Conservation (phyloP, 2,797 vertebrate species). For the Strix occidentalis region DNA sequence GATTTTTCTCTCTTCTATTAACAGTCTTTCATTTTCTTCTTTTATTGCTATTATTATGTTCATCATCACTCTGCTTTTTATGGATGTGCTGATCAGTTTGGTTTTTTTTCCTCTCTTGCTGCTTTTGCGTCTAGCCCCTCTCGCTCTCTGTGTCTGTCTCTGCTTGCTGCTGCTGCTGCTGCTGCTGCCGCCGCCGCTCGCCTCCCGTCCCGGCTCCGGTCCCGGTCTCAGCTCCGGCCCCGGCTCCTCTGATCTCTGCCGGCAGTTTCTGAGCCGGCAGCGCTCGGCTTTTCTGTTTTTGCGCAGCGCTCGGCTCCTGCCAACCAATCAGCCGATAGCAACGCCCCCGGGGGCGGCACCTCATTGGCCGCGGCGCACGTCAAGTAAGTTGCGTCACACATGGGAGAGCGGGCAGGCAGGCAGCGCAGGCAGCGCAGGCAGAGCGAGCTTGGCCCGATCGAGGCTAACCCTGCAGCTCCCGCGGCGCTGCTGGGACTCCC, state of each 20-base stretch:
- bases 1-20: constrained; percentile 27
- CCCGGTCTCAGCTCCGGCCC: constrained; percentile 28
- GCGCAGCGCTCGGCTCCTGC: constrained; percentile 85
- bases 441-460: too few relatives aligned
- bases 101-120: neutral
- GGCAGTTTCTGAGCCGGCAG: constrained; percentile 85
- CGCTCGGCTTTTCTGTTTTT: constrained; percentile 86
- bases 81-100: neutral
- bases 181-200: neutral
- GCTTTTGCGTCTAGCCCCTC: constrained; percentile 11
- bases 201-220: constrained; percentile 53
- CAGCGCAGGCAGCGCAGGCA: neutral
- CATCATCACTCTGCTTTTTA: constrained; percentile 12
- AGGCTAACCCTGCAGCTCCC: constrained; percentile 30
- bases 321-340: constrained; percentile 74
- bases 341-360: constrained; percentile 20
- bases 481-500: constrained; percentile 37
- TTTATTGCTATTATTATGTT: constrained; percentile 10
- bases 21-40: constrained; percentile 39
- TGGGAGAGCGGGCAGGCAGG: neutral
- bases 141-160: neutral
- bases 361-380: constrained; percentile 53
- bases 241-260: constrained; percentile 75
- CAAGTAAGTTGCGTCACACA: constrained; percentile 55
- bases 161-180: neutral